A percentile compares a stretch with the other conserved stretches of the same genome.
These are phyloP conservation scores for Notiomystis cincta DNA, from an alignment of 2,113 vertebrate genomes.

Conservation along the genomic window DNA sequence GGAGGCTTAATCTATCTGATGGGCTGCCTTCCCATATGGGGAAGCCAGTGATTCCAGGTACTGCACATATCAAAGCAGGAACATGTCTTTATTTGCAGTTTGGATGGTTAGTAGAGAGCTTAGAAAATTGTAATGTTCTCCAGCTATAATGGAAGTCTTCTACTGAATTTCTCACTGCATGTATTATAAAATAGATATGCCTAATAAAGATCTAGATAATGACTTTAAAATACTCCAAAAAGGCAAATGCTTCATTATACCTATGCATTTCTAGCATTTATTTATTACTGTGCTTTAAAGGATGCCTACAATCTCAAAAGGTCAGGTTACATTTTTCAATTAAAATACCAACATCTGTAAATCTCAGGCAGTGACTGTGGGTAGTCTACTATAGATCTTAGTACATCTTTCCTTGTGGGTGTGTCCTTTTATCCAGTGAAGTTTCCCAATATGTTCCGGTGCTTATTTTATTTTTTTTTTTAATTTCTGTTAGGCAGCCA, in stretches of 20 bases:
- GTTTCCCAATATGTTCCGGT: neutral
- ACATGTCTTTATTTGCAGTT: neutral
- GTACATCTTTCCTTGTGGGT: neutral
- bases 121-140: neutral
- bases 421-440: neutral
- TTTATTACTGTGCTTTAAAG: neutral
- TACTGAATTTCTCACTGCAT: neutral
- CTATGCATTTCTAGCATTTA: neutral
- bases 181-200: neutral
- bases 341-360: neutral
- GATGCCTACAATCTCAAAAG: neutral
- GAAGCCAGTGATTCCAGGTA: neutral
- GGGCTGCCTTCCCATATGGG: neutral
- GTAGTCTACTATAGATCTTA: neutral
- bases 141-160: neutral
- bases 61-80: neutral
- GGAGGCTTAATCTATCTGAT: neutral
- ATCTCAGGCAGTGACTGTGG: neutral
- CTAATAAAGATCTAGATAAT: neutral
- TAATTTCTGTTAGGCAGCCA: neutral
- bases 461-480: neutral
- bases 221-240: neutral
- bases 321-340: neutral
- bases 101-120: neutral
- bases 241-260: neutral